phyloP scores from a whole-genome alignment of 1,140 invertebrate genomes.

The Pogonognathellus flavescens region DNA sequence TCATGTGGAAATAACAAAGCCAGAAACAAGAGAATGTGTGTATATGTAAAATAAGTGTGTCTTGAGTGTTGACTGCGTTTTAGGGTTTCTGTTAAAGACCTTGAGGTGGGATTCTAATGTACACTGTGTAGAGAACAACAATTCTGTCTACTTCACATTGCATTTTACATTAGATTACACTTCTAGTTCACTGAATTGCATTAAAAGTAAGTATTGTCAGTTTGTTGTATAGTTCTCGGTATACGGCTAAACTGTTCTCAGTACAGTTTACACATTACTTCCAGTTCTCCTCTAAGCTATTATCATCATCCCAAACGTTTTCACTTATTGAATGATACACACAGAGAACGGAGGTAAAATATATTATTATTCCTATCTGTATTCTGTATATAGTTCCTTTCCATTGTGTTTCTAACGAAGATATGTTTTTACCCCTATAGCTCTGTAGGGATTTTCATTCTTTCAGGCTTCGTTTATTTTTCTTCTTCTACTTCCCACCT shows the following conservation, averaged over 20 bases:
- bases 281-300: not conserved
- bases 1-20: not conserved
- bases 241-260: not conserved
- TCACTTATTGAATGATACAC: not conserved
- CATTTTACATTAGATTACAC: not conserved
- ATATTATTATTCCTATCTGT: too few relatives aligned
- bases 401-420: not conserved
- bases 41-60: not conserved
- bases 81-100: slow-evolving; percentile 13
- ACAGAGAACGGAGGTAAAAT: not conserved
- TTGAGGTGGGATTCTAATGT: not conserved
- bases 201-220: not conserved
- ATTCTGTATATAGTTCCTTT: not conserved
- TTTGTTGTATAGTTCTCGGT: not conserved
- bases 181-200: slow-evolving; percentile 30
- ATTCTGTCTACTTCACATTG: not conserved
- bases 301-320: not conserved
- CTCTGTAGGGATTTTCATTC: slow-evolving; percentile 39
- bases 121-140: not conserved
- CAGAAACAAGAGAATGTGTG: not conserved
- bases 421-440: slow-evolving; percentile 19
- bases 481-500: slow-evolving; percentile 23
- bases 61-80: slow-evolving; percentile 7
- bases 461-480: not conserved
- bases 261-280: not conserved